These are phyloP conservation scores for Erythrocercus mccallii DNA, from an alignment of 2,113 vertebrate species.

Conservation along the genomic window DNA sequence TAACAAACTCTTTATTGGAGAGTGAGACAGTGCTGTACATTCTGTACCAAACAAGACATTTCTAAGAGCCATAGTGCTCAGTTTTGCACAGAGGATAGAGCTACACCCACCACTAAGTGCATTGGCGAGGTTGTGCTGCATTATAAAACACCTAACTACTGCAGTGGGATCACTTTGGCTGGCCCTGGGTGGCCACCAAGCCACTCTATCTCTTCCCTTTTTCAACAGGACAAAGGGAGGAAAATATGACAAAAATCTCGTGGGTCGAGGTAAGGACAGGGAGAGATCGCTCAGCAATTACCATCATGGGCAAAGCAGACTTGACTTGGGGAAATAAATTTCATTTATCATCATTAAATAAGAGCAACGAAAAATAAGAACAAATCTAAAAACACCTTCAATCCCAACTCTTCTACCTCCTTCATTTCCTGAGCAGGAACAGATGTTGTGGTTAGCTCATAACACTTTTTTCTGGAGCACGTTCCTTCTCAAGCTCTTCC, in stretches of 20 bases:
- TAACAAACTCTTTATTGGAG: not conserved
- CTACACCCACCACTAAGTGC: not conserved
- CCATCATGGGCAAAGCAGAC: not conserved
- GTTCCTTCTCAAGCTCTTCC: not conserved
- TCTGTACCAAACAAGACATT: not conserved
- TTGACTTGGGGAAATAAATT: not conserved
- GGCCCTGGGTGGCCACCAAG: not conserved
- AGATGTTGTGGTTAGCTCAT: not conserved
- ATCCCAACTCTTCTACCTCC: not conserved
- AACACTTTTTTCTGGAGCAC: not conserved
- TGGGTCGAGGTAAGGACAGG: rapidly evolving
- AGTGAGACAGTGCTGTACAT: not conserved
- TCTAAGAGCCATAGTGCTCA: rapidly evolving
- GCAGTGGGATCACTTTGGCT: not conserved
- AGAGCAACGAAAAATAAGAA: not conserved
- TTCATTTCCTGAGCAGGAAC: not conserved
- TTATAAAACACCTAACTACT: not conserved
- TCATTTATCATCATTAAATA: not conserved
- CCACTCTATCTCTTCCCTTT: not conserved
- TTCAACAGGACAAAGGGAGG: not conserved
- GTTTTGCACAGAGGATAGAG: not conserved
- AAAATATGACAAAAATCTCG: rapidly evolving
- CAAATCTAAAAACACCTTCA: not conserved
- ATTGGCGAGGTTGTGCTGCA: not conserved
- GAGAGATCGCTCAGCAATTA: not conserved